Base-by-base conservation (phyloP, 2,113 vertebrate genomes). In the Salvelinus namaycush region DNA sequence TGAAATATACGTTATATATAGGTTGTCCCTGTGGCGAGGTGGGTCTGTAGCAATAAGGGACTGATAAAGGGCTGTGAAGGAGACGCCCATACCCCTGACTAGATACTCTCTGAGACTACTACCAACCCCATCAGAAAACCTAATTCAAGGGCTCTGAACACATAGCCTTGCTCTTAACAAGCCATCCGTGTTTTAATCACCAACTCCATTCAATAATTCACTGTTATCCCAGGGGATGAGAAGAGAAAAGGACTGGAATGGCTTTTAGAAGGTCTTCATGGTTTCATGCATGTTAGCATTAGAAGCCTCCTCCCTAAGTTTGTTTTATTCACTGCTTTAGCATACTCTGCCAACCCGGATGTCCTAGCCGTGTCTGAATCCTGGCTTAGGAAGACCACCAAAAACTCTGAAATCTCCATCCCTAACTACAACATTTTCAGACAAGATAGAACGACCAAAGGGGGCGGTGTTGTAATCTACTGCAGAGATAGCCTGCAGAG, bases 101-200 rank as follows among this genome's bases (percentile, higher is more conserved):
- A 44, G 39, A 44, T 44, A 11, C 39, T 44, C 39, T 44, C 39
- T 11, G 39, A 44, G 39, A 11, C 39, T 9, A 39, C 39, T 66
- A 22, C 49, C 72, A 24, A 9, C 67, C 34, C 51, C 44, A 81
- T 83, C 76, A 68, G 3, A 82, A 86, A 87, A 87, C 79, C 39
- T 44, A 0, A 44, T 44, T 44, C 2, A 44, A 44, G 9, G 39
- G 9, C 39, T 44, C 39, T 6, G 1, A 65, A 69, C 51, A 74
- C 74, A 74, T 34, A 60, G 78, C 9, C 79, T 75, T 84, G 68
- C 74, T 81, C 73, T 81, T 79, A 78, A 20, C 29, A 79, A 51
- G 66, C 81, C 80, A 81, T 76, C 73, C 44, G 65, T 24, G 81
- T 74, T 87, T 85, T 89, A 78, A 89, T 84, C 84, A 76, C 86